These are phyloP conservation scores for Papilio glaucus DNA, from an alignment of 1,140 invertebrate genomes.

Conservation along the genomic window DNA sequence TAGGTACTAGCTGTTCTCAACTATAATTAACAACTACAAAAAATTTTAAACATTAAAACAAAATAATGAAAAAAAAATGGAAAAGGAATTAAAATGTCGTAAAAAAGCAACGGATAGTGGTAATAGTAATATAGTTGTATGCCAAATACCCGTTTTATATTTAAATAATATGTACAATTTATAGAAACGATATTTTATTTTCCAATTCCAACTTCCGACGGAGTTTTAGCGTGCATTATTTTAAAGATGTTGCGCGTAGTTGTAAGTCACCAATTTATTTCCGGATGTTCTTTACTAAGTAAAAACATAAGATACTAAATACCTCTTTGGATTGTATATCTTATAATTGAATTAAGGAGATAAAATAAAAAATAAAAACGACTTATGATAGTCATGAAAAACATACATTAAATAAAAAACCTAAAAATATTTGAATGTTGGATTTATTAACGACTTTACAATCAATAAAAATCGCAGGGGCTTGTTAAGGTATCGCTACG, in stretches of 20 bases:
- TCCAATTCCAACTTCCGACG: neutral
- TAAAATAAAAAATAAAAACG: neutral
- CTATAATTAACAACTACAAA: no score
- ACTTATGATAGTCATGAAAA: neutral
- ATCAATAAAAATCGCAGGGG: neutral
- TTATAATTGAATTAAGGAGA: neutral
- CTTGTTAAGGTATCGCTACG: conserved; percentile 5
- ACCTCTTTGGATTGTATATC: neutral
- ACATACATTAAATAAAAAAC: neutral
- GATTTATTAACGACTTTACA: neutral
- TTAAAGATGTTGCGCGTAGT: neutral
- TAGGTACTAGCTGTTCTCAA: no score
- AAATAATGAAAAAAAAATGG: neutral
- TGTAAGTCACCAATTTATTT: neutral
- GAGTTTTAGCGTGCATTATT: neutral
- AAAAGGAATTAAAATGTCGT: neutral
- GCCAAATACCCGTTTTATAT: neutral
- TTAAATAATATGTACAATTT: neutral
- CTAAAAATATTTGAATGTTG: conserved; percentile 12
- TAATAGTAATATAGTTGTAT: neutral
- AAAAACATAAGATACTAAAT: neutral
- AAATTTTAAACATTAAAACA: neutral
- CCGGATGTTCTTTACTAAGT: neutral
- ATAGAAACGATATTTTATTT: neutral
- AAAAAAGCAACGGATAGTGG: neutral